phyloP scores from a whole-genome alignment of 1,140 invertebrate species.

The Drosophila tropicalis region DNA sequence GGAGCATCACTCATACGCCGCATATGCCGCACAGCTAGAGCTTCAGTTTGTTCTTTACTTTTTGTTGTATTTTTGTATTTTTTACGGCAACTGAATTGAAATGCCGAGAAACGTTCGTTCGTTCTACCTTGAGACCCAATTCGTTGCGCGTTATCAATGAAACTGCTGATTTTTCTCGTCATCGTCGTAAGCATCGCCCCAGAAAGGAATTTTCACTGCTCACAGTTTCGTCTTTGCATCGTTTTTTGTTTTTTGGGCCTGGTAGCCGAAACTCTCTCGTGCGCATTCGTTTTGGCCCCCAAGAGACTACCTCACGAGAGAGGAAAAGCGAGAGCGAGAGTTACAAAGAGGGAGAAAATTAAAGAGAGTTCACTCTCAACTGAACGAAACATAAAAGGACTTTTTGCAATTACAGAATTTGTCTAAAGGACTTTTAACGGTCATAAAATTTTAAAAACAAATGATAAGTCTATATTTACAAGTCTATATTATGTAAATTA shows the following conservation, averaged over 20 bases:
- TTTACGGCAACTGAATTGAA: conserved; percentile 22
- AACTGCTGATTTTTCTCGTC: conserved; percentile 79
- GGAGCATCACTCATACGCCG: conserved; percentile 25
- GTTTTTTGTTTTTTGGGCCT: conserved; percentile 18
- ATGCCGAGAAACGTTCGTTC: conserved; percentile 34
- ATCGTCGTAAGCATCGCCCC: conserved; percentile 72
- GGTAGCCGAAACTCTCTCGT: conserved; percentile 19
- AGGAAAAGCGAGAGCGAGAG: not conserved
- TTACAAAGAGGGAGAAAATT: not conserved
- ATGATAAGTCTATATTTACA: too few species aligned
- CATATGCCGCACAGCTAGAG: conserved; percentile 15
- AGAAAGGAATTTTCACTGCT: conserved; percentile 45
- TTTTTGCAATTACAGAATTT: not conserved
- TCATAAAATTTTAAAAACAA: too few species aligned
- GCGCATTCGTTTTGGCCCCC: not conserved
- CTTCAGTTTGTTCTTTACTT: conserved; percentile 1
- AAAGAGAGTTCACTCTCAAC: conserved; percentile 15
- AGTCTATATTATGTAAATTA: too few species aligned
- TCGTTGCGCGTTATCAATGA: conserved; percentile 77
- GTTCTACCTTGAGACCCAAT: conserved; percentile 62
- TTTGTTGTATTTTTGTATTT: conserved; percentile 9
- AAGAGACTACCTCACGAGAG: not conserved
- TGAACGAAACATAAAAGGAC: conserved; percentile 31
- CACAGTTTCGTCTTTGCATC: conserved; percentile 15
- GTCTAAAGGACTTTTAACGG: conserved; percentile 25